Evolutionary conservation across 2,113 vertebrate species (phyloP).

Genomic region (Epinephelus moara): DNA sequence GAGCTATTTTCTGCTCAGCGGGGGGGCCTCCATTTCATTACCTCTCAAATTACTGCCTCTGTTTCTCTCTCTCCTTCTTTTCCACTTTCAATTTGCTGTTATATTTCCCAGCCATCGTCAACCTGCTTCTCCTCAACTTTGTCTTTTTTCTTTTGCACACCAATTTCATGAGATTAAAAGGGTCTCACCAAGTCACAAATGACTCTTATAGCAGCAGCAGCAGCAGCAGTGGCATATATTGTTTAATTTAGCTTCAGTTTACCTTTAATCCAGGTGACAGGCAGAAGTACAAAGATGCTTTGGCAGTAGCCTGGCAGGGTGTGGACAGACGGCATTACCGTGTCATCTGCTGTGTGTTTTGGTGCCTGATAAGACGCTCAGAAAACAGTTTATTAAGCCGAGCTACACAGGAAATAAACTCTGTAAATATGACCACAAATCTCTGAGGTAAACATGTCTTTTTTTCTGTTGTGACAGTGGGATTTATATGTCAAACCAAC

Average conservation of each 20-base stretch:
- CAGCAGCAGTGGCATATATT: not conserved
- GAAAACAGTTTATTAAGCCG: slow-evolving; percentile 40
- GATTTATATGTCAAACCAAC: slow-evolving; percentile 30
- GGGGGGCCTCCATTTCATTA: slow-evolving; percentile 49
- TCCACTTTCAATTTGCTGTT: slow-evolving; percentile 13
- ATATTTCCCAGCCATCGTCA: not conserved
- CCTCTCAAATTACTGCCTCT: slow-evolving; percentile 30
- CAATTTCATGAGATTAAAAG: slow-evolving; percentile 8
- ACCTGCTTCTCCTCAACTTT: not conserved
- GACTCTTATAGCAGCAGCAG: not conserved
- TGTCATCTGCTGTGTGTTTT: slow-evolving; percentile 28
- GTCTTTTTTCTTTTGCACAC: not conserved
- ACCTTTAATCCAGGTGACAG: slow-evolving; percentile 39
- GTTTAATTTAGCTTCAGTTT: slow-evolving; percentile 32
- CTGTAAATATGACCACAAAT: slow-evolving; percentile 31
- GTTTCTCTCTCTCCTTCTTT: not conserved
- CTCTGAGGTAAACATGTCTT: slow-evolving; percentile 12
- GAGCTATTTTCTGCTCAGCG: slow-evolving; percentile 58
- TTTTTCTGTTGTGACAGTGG: slow-evolving; percentile 9
- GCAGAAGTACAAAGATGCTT: slow-evolving; percentile 32
- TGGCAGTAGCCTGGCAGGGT: not conserved
- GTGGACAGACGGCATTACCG: not conserved
- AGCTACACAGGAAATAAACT: slow-evolving; percentile 22
- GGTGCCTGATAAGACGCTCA: slow-evolving; percentile 10
- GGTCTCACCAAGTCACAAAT: slow-evolving; percentile 1